These are phyloP conservation scores for Notolabrus celidotus DNA, from an alignment of 2,797 vertebrate species.

Conservation along the genomic window DNA sequence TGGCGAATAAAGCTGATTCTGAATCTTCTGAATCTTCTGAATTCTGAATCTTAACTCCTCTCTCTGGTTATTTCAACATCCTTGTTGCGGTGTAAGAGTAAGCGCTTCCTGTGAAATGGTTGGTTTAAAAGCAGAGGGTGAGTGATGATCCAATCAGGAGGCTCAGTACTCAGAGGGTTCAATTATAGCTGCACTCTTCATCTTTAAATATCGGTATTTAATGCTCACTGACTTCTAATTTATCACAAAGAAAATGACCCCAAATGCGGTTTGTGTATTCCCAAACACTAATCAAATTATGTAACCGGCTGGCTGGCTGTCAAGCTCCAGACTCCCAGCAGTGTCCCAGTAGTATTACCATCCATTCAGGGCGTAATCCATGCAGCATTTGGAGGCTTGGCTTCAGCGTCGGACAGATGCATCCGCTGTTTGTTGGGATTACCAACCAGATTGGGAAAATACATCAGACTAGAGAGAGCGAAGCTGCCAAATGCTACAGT, in stretches of 20 bases:
- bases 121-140: slow-evolving; percentile 13
- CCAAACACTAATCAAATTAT: slow-evolving; percentile 73
- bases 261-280: slow-evolving; percentile 57
- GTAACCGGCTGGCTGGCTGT: slow-evolving; percentile 70
- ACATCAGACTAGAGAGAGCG: slow-evolving; percentile 59
- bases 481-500: slow-evolving; percentile 45
- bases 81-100: slow-evolving; percentile 22
- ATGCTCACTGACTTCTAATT: slow-evolving; percentile 46
- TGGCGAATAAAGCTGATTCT: too few species aligned
- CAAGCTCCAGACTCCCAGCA: slow-evolving; percentile 65
- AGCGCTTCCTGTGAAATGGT: slow-evolving; percentile 20
- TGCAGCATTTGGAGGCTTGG: slow-evolving; percentile 74
- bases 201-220: slow-evolving; percentile 31
- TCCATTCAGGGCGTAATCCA: slow-evolving; percentile 76
- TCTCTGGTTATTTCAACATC: slow-evolving; percentile 5
- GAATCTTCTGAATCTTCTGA: too few species aligned
- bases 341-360: slow-evolving; percentile 65
- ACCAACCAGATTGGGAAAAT: slow-evolving; percentile 76
- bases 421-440: slow-evolving; percentile 76
- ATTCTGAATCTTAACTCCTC: slow-evolving; percentile 36
- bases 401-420: slow-evolving; percentile 73
- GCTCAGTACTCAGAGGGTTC: background rate
- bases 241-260: slow-evolving; percentile 51
- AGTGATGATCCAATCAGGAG: slow-evolving; percentile 22
- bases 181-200: slow-evolving; percentile 22